Conservation (phyloP, 2,113 vertebrate genomes). For the Percina caprodes region DNA sequence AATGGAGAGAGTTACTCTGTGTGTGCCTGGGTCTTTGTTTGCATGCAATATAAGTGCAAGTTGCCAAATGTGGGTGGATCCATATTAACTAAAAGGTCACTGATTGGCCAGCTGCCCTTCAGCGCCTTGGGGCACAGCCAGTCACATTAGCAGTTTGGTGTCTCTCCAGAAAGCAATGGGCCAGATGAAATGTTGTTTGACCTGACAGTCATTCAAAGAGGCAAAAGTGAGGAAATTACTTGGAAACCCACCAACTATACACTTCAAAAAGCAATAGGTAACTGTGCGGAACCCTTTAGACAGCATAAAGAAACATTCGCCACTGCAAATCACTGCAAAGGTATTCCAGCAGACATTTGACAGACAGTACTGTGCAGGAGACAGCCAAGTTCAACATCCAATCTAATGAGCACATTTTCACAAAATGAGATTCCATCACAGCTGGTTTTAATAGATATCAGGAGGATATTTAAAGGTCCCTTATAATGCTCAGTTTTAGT, state of each 20-base stretch:
- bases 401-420: slow-evolving; percentile 25
- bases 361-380: slow-evolving; percentile 26
- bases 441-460: slow-evolving; percentile 3
- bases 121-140: slow-evolving; percentile 53
- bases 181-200: slow-evolving; percentile 50
- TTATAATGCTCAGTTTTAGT: too few relatives aligned
- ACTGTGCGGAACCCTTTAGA: slow-evolving; percentile 30
- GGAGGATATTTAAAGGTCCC: neutral
- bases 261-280: slow-evolving; percentile 26
- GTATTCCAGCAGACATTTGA: neutral
- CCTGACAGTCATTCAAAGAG: slow-evolving; percentile 46
- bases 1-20: neutral
- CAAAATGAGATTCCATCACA: slow-evolving; percentile 5
- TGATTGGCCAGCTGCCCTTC: slow-evolving; percentile 56
- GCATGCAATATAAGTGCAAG: slow-evolving; percentile 18
- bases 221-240: slow-evolving; percentile 47
- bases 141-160: slow-evolving; percentile 54
- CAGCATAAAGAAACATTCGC: slow-evolving; percentile 24
- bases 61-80: slow-evolving; percentile 44
- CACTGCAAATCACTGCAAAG: slow-evolving; percentile 31
- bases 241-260: slow-evolving; percentile 39
- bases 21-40: neutral
- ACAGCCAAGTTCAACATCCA: slow-evolving; percentile 38
- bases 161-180: slow-evolving; percentile 59
- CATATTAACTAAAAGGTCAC: slow-evolving; percentile 53